A percentile compares a stretch with the other conserved stretches of the same genome.
Evolutionary conservation across 2,797 vertebrate genomes (phyloP).

Genomic region (Petrocephalus sullivani): DNA sequence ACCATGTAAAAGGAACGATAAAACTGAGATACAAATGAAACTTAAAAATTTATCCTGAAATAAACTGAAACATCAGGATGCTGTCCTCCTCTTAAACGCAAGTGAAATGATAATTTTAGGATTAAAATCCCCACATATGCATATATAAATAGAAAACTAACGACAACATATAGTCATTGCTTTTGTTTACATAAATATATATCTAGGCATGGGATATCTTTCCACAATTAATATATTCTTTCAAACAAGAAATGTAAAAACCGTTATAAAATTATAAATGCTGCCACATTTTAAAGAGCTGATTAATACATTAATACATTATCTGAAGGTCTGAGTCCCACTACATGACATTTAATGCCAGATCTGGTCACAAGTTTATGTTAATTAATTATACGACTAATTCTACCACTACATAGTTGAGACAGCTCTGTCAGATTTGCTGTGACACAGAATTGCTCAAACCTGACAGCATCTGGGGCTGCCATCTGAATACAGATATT

Average conservation of each 20-base stretch:
- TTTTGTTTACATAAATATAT: neutral
- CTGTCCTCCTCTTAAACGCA: neutral
- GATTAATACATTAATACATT: neutral
- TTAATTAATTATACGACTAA: neutral
- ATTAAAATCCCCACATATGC: neutral
- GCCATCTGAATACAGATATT: neutral
- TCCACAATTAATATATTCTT: neutral
- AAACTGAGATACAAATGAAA: neutral
- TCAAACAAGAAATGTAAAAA: neutral
- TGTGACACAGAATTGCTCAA: neutral
- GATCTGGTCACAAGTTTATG: neutral
- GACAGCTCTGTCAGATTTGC: neutral
- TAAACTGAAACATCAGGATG: neutral
- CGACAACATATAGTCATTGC: neutral
- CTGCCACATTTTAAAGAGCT: neutral
- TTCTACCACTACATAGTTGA: neutral
- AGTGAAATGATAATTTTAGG: neutral
- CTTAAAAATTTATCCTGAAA: neutral
- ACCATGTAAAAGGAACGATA: neutral
- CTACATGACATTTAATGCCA: neutral
- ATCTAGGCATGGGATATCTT: neutral
- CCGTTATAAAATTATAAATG: neutral
- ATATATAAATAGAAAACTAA: neutral
- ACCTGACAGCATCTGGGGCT: neutral
- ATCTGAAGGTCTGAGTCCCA: neutral